These are phyloP conservation scores for Eupithecia inturbata DNA, from an alignment of 2,888 invertebrate genomes.

Conservation along the genomic window DNA sequence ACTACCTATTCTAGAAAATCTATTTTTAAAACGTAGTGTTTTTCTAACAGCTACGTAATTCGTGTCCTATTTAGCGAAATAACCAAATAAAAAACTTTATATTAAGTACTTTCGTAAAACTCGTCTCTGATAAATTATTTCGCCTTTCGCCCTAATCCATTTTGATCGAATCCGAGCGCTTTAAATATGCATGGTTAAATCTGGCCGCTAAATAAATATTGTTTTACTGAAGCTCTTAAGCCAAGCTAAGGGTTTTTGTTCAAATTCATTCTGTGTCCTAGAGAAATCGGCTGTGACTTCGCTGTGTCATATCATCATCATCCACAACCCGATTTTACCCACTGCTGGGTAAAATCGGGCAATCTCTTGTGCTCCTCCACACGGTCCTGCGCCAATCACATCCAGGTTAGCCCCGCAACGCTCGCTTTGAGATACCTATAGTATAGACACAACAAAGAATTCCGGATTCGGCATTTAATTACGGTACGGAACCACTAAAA, in stretches of 20 bases:
- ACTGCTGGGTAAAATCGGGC: too few species aligned
- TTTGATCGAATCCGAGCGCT: not conserved
- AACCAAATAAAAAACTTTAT: not conserved
- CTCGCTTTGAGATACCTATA: too few species aligned
- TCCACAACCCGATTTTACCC: too few species aligned
- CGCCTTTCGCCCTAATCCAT: not conserved
- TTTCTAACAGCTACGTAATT: not conserved
- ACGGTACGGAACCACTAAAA: too few species aligned
- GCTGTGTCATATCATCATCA: not conserved
- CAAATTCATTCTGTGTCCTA: not conserved
- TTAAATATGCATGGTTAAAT: constrained; percentile 4
- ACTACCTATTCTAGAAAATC: not conserved
- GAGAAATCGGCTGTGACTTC: not conserved
- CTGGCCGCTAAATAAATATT: not conserved
- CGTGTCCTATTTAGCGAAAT: not conserved
- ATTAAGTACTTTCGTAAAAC: not conserved
- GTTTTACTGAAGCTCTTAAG: not conserved
- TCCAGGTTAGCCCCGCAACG: too few species aligned
- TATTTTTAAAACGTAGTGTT: not conserved
- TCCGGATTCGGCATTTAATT: too few species aligned
- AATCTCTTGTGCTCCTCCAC: too few species aligned
- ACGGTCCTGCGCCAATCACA: too few species aligned
- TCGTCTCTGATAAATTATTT: not conserved
- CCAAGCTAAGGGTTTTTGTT: not conserved
- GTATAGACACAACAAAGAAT: too few species aligned